These are phyloP conservation scores for Chrysomela aeneicollis DNA, from an alignment of 2,888 invertebrate species.

Conservation along the genomic window DNA sequence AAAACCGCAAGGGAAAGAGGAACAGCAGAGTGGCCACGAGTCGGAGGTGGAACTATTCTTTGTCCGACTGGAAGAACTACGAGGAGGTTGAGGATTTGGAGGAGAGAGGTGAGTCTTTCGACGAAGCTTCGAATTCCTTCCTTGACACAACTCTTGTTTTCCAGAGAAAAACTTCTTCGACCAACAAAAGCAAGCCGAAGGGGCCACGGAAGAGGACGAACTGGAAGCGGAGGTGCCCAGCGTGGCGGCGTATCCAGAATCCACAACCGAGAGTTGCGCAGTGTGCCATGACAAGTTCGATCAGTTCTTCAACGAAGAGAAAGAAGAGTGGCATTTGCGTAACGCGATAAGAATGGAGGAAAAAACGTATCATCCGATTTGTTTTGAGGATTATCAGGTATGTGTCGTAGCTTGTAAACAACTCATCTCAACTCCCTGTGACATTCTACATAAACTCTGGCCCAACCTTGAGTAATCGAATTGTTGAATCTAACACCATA, in stretches of 20 bases:
- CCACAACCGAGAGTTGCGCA: conserved; percentile 76
- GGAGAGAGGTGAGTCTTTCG: conserved; percentile 72
- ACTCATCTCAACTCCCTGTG: no score
- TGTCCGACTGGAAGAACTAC: conserved; percentile 92
- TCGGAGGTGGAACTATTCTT: conserved; percentile 89
- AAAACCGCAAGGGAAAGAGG: conserved; percentile 88
- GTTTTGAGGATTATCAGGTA: conserved; percentile 87
- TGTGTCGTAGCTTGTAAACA: conserved; percentile 32
- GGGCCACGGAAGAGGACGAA: conserved; percentile 67
- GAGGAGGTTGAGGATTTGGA: conserved; percentile 93
- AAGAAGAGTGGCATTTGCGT: conserved; percentile 95
- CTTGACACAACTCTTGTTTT: conserved; percentile 30
- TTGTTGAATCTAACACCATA: no score
- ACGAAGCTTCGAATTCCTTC: not conserved
- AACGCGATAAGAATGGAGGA: conserved; percentile 82
- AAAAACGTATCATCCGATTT: conserved; percentile 86
- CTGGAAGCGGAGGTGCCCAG: conserved; percentile 72
- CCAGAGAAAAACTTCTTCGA: conserved; percentile 90
- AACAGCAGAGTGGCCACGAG: conserved; percentile 84
- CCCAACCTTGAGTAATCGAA: no score
- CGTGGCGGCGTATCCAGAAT: conserved; percentile 73
- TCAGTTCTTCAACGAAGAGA: conserved; percentile 95
- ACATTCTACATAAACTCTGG: no score
- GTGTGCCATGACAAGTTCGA: conserved; percentile 94
- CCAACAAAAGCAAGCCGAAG: conserved; percentile 71